Evolutionary conservation across 2,888 invertebrate genomes (phyloP).

Genomic region (Nipponacmea schrenckii): DNA sequence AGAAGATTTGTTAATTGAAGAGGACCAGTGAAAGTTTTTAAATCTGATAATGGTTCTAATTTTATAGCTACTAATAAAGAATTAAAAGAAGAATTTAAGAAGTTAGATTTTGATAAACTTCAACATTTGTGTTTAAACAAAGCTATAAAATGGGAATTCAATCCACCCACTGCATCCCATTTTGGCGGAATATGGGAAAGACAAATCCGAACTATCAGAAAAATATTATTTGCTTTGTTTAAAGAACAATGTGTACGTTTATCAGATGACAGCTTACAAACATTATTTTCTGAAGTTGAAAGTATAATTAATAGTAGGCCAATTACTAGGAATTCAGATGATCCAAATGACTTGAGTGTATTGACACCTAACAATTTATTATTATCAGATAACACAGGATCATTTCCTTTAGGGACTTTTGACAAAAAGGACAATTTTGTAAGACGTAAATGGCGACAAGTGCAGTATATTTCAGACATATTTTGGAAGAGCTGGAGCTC

Average conservation of each 20-base stretch:
- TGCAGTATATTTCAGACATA: slow-evolving; percentile 32
- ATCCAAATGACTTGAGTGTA: slow-evolving; percentile 22
- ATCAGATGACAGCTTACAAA: slow-evolving; percentile 29
- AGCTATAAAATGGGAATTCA: slow-evolving; percentile 31
- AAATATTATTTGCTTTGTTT: slow-evolving; percentile 23
- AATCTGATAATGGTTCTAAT: slow-evolving; percentile 32
- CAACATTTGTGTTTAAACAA: slow-evolving; percentile 18
- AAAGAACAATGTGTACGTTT: slow-evolving; percentile 18
- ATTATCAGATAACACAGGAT: slow-evolving; percentile 1
- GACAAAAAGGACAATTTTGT: slow-evolving; percentile 27
- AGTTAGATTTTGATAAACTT: slow-evolving; percentile 26
- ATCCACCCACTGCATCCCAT: slow-evolving; percentile 31
- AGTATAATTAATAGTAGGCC: slow-evolving; percentile 29
- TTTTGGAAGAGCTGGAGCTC: slow-evolving; percentile 29
- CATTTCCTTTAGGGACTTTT: slow-evolving; percentile 28
- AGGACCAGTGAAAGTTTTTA: slow-evolving; percentile 13
- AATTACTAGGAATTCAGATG: slow-evolving; percentile 21
- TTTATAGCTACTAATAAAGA: slow-evolving; percentile 30
- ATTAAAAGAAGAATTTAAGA: slow-evolving; percentile 21
- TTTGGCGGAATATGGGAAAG: slow-evolving; percentile 37
- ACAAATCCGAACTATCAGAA: slow-evolving; percentile 27
- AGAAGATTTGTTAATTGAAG: slow-evolving; percentile 26
- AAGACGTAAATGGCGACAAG: slow-evolving; percentile 32
- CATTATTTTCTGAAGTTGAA: slow-evolving; percentile 31
- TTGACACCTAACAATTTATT: slow-evolving; percentile 34